These are phyloP conservation scores for Boloria selene DNA, from an alignment of 2,888 invertebrate genomes.

Conservation along the genomic window DNA sequence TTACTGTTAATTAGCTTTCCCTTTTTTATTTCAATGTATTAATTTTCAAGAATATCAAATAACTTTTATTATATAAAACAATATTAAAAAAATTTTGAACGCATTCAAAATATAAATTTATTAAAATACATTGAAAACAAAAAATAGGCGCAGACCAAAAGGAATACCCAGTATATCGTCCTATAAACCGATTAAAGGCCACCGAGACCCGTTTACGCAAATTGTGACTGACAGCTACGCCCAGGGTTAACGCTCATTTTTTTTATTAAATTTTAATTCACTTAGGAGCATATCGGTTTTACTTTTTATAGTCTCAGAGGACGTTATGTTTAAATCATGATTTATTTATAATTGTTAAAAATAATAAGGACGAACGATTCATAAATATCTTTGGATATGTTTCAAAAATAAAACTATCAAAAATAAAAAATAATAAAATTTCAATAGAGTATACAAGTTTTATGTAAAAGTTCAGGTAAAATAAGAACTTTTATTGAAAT, in stretches of 20 bases:
- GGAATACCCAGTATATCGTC: constrained; percentile 45
- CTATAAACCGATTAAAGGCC: constrained; percentile 65
- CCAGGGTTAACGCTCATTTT: constrained; percentile 46
- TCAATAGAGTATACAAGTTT: too few relatives aligned
- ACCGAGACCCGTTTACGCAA: constrained; percentile 62
- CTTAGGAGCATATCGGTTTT: constrained; percentile 24
- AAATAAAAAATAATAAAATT: not conserved
- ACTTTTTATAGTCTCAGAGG: constrained; percentile 13
- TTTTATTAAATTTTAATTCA: constrained; percentile 38
- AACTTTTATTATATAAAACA: not conserved
- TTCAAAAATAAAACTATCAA: not conserved
- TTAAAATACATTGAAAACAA: constrained; percentile 18
- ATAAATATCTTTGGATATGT: not conserved
- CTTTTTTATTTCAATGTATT: too few relatives aligned
- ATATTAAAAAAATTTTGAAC: too few relatives aligned
- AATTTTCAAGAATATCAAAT: not conserved
- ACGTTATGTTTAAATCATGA: constrained; percentile 1
- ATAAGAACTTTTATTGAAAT: not conserved
- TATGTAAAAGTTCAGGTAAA: not conserved
- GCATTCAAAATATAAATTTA: constrained; percentile 10
- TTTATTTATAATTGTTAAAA: not conserved
- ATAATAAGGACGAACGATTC: too few relatives aligned
- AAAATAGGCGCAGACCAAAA: constrained; percentile 31
- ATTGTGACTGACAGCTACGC: constrained; percentile 64
- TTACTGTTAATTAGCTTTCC: too few relatives aligned